Evolutionary conservation across 1,140 invertebrate genomes (phyloP).

Genomic region (Temnothorax nylanderi): DNA sequence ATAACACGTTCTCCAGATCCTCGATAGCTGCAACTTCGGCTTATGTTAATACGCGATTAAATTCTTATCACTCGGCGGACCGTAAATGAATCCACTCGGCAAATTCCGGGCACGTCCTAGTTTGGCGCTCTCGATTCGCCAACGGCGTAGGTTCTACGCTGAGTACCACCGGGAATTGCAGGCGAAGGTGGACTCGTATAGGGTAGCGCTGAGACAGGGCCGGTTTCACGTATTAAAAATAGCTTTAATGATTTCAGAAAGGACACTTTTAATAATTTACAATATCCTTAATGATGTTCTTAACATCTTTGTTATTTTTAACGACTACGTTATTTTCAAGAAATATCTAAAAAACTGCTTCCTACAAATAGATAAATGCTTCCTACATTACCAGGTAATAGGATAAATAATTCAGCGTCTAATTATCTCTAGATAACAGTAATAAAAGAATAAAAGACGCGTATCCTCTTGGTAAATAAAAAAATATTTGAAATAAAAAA

Average conservation of each 20-base stretch:
- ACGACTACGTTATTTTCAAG: background rate
- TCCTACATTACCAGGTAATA: background rate
- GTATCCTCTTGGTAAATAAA: background rate
- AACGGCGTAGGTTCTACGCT: constrained; percentile 16
- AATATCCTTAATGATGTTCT: background rate
- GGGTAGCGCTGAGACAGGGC: background rate
- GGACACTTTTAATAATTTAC: background rate
- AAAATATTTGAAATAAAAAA: background rate
- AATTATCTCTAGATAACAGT: background rate
- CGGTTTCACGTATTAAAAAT: constrained; percentile 25
- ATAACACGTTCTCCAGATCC: constrained; percentile 50
- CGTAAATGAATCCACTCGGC: constrained; percentile 70
- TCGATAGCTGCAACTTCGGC: constrained; percentile 59
- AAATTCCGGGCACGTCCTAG: constrained; percentile 67
- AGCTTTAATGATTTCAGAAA: background rate
- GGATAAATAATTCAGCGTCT: background rate
- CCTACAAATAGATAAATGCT: background rate
- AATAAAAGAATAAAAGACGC: background rate
- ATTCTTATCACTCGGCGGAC: constrained; percentile 72
- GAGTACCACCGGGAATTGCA: constrained; percentile 30
- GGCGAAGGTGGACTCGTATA: background rate
- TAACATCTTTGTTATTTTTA: background rate
- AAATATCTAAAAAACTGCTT: background rate
- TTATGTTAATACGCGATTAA: constrained; percentile 74
- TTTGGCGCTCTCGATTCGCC: constrained; percentile 57